Conservation (phyloP, 2,888 invertebrate genomes). For the Mythimna vitellina region DNA sequence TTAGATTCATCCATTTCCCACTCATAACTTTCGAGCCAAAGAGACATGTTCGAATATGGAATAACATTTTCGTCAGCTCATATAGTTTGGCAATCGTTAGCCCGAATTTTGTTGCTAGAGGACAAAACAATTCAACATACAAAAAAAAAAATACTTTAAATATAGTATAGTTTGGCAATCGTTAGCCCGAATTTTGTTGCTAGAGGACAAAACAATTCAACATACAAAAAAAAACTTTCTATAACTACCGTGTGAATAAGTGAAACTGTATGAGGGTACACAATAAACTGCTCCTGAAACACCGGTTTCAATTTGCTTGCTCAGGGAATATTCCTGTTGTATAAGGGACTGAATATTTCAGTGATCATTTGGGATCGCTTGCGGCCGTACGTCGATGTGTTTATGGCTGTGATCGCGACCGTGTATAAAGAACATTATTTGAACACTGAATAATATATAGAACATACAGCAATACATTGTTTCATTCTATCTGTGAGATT, state of each 20-base stretch:
- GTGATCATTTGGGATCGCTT: constrained; percentile 29
- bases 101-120: background rate
- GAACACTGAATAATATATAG: too few relatives aligned
- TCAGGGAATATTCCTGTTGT: background rate
- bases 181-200: background rate
- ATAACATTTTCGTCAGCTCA: too few relatives aligned
- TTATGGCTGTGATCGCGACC: constrained; percentile 10
- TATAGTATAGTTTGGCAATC: too few relatives aligned
- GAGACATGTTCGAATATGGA: too few relatives aligned
- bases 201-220: background rate
- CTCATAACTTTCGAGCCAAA: too few relatives aligned
- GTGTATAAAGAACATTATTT: background rate
- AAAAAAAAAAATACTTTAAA: too few relatives aligned
- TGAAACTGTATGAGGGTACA: constrained; percentile 17
- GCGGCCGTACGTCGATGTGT: constrained; percentile 2
- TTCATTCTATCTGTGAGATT: too few relatives aligned
- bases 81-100: too few relatives aligned
- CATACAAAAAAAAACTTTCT: background rate
- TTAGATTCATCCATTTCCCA: too few relatives aligned
- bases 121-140: background rate
- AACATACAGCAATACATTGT: too few relatives aligned
- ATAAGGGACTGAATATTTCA: constrained; percentile 44
- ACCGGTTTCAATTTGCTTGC: constrained; percentile 32
- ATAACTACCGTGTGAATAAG: background rate
- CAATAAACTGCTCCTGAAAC: constrained; percentile 15